Conservation (phyloP, 2,797 vertebrate genomes). For the Arremon aurantiirostris region DNA sequence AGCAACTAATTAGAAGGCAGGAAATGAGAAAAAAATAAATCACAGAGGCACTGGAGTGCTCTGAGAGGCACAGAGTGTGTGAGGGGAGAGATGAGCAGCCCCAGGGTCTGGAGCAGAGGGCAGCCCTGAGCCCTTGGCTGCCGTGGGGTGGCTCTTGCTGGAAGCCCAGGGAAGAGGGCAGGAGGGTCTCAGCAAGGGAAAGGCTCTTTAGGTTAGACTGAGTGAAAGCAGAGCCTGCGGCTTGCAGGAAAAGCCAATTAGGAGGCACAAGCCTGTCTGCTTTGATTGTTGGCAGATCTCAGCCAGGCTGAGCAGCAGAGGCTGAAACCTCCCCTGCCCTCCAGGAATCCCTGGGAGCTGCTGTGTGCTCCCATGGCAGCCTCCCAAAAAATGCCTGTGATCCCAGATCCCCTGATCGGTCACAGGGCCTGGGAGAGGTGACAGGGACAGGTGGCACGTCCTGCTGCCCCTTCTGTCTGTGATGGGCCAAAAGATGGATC, state of each 20-base stretch:
- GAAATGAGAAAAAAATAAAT: background rate
- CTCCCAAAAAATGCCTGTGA: background rate
- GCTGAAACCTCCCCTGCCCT: background rate
- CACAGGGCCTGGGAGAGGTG: background rate
- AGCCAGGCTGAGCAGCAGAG: background rate
- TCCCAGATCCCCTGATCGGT: rapidly evolving
- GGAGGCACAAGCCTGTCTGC: background rate
- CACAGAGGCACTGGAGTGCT: background rate
- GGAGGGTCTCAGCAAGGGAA: background rate
- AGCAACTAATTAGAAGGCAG: background rate
- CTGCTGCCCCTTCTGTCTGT: background rate
- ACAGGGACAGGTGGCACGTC: background rate
- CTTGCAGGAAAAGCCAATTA: background rate
- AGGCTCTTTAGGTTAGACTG: background rate
- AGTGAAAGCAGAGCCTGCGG: background rate
- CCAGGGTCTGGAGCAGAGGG: background rate
- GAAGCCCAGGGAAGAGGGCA: background rate
- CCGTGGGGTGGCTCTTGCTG: background rate
- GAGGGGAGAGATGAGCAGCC: background rate
- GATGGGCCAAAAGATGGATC: background rate
- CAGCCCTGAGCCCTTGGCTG: background rate
- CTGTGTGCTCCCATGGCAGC: rapidly evolving
- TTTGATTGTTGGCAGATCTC: background rate
- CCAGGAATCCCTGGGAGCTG: rapidly evolving
- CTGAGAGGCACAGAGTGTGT: background rate